Conservation (phyloP, 2,888 invertebrate genomes). For the Octodonta nipae region DNA sequence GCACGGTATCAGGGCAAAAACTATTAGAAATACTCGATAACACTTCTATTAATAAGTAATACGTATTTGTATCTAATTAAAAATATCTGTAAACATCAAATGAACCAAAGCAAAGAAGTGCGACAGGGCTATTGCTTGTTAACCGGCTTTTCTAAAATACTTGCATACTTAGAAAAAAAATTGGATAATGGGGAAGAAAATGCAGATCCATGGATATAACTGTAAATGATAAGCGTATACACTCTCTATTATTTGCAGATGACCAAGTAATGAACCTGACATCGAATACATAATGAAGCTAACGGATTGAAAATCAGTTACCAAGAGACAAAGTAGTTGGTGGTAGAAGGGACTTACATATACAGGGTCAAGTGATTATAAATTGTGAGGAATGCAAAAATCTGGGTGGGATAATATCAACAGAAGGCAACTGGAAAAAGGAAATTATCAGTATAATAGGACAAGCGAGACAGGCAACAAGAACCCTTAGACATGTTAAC, state of each 20-base stretch:
- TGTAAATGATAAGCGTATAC: constrained; percentile 2
- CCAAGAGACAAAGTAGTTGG: neutral
- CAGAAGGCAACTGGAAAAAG: constrained; percentile 1
- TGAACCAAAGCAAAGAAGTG: constrained; percentile 2
- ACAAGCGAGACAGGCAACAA: neutral
- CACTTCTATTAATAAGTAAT: constrained; percentile 2
- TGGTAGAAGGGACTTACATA: neutral
- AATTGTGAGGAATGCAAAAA: constrained; percentile 1
- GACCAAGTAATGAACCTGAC: constrained; percentile 1
- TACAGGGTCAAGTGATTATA: constrained; percentile 2
- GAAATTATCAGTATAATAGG: constrained; percentile 2
- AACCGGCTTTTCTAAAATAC: neutral
- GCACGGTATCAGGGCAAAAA: constrained; percentile 1
- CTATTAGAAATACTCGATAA: constrained; percentile 2
- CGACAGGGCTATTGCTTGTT: neutral
- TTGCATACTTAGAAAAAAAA: constrained; percentile 1
- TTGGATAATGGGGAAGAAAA: constrained; percentile 1
- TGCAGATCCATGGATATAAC: neutral
- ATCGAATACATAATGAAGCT: constrained; percentile 2
- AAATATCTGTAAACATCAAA: constrained; percentile 1
- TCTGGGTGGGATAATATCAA: neutral
- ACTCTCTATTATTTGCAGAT: constrained; percentile 2
- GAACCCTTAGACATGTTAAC: neutral
- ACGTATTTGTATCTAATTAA: neutral
- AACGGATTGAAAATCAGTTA: constrained; percentile 2